Percentiles rank a stretch among this genome's conserved stretches.
Conservation (phyloP, 23 tunicate genomes). For the Botrylloides violaceus region DNA sequence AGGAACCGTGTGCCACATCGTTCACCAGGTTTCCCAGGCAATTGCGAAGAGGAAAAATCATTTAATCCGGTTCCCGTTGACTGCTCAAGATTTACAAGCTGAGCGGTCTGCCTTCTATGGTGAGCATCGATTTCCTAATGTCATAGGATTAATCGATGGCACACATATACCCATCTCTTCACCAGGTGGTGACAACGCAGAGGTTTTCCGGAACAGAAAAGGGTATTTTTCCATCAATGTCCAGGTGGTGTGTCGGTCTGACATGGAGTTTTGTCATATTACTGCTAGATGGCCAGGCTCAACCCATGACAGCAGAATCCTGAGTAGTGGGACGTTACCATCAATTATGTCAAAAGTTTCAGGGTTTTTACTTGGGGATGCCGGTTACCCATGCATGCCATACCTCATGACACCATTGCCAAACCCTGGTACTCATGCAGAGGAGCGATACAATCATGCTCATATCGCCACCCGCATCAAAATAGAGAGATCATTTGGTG, state of each 20-base stretch:
- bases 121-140: slow-evolving; percentile 31
- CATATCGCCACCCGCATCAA: slow-evolving; percentile 33
- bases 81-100: background rate
- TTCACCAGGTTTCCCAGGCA: background rate
- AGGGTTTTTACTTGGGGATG: slow-evolving; percentile 41
- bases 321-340: slow-evolving; percentile 31
- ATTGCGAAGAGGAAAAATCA: slow-evolving; percentile 10
- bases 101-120: slow-evolving; percentile 8
- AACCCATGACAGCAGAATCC: slow-evolving; percentile 46
- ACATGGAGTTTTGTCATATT: slow-evolving; percentile 32
- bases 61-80: slow-evolving; percentile 33
- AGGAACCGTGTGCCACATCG: slow-evolving; percentile 1
- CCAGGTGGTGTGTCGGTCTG: slow-evolving; percentile 33
- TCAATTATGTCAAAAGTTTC: slow-evolving; percentile 19
- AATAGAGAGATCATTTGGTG: slow-evolving; percentile 33
- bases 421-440: slow-evolving; percentile 8
- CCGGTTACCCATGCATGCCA: slow-evolving; percentile 33
- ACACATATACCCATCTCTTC: slow-evolving; percentile 39
- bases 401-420: slow-evolving; percentile 54
- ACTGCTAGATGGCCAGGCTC: slow-evolving; percentile 60
- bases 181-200: slow-evolving; percentile 48
- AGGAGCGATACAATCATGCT: slow-evolving; percentile 28
- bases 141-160: slow-evolving; percentile 44
- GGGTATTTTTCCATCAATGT: slow-evolving; percentile 54
- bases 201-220: slow-evolving; percentile 25